Conservation (phyloP, 1,140 invertebrate genomes). For the Nasonia vitripennis region DNA sequence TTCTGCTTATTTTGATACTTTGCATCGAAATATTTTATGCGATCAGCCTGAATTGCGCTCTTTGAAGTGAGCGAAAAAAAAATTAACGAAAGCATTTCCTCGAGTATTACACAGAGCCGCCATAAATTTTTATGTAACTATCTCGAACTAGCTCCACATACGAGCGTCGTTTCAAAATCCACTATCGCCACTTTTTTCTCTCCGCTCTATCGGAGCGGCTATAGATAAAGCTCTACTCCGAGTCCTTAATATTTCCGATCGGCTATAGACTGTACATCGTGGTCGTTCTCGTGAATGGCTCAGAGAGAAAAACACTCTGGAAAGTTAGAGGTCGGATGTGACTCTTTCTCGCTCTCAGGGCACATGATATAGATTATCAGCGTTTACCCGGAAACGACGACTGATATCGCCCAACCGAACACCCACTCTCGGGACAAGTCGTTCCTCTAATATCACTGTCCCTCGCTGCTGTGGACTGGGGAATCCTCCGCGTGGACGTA, state of each 20-base stretch:
- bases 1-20: too few relatives aligned
- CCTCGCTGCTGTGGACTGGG: background rate
- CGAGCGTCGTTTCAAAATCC: constrained; percentile 12
- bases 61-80: background rate
- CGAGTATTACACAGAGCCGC: background rate
- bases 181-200: constrained; percentile 29
- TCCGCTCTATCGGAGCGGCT: background rate
- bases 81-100: background rate
- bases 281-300: constrained; percentile 2
- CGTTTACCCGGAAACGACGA: constrained; percentile 65
- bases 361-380: constrained; percentile 64
- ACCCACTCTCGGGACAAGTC: constrained; percentile 53
- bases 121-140: background rate
- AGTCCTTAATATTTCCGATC: constrained; percentile 9
- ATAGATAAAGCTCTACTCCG: background rate
- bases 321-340: constrained; percentile 60
- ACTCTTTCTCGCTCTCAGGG: constrained; percentile 38
- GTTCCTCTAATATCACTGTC: background rate
- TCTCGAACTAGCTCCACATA: background rate
- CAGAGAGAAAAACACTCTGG: constrained; percentile 24
- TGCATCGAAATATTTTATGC: too few relatives aligned
- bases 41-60: too few relatives aligned
- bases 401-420: constrained; percentile 56
- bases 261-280: background rate
- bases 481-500: background rate